Evolutionary conservation across 2,888 invertebrate genomes (phyloP).

Genomic region (Cephonodes hylas): DNA sequence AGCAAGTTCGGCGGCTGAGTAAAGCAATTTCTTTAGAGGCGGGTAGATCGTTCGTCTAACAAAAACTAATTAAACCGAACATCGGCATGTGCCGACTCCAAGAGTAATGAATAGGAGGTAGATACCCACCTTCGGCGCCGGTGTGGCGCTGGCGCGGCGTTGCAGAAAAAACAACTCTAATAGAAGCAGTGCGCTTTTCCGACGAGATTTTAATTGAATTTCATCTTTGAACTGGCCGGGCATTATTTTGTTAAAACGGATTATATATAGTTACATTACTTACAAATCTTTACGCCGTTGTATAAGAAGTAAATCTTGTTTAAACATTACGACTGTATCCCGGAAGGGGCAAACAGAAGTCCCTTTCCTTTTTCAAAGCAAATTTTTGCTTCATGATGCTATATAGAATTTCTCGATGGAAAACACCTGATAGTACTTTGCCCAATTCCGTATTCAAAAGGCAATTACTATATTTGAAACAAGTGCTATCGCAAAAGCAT

Average conservation of each 20-base stretch:
- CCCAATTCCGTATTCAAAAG: no score
- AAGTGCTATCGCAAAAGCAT: no score
- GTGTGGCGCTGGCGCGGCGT: slow-evolving; percentile 25
- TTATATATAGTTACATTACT: neutral
- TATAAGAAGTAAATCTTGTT: no score
- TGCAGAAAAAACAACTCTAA: slow-evolving; percentile 57
- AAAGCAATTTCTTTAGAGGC: slow-evolving; percentile 45
- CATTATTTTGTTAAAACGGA: neutral
- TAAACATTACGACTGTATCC: no score
- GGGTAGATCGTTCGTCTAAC: slow-evolving; percentile 50
- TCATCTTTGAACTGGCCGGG: slow-evolving; percentile 25
- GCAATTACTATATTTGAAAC: no score
- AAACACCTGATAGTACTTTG: no score
- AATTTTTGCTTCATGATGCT: no score
- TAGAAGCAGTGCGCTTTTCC: slow-evolving; percentile 55
- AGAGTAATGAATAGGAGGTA: slow-evolving; percentile 63
- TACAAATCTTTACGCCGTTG: neutral
- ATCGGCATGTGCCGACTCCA: slow-evolving; percentile 48
- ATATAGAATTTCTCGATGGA: no score
- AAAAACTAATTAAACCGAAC: slow-evolving; percentile 39
- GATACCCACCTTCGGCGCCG: slow-evolving; percentile 36
- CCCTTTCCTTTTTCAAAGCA: no score
- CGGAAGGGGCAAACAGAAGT: no score
- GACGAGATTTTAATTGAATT: slow-evolving; percentile 55
- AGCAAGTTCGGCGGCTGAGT: slow-evolving; percentile 22